Conservation (phyloP, 2,113 vertebrate genomes). For the Trematocara stigmaticum region DNA sequence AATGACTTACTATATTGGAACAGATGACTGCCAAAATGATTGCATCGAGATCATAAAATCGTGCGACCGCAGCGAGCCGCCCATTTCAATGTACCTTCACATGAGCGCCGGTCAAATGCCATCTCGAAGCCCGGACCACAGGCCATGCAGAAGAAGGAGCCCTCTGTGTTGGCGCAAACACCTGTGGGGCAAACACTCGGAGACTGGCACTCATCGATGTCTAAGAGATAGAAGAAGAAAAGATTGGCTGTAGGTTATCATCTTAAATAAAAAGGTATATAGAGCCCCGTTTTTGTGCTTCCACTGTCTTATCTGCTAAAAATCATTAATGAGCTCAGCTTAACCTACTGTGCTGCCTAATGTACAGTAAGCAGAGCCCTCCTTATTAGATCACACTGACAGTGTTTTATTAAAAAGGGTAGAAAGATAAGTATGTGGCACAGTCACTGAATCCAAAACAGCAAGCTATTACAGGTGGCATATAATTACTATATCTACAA, state of each 20-base stretch:
- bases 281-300: background rate
- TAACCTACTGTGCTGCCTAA: background rate
- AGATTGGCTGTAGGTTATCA: conserved; percentile 1
- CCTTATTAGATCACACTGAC: conserved; percentile 64
- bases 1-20: conserved; percentile 6
- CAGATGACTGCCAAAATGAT: background rate
- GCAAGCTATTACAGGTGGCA: conserved; percentile 68
- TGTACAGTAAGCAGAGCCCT: conserved; percentile 37
- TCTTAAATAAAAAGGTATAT: background rate
- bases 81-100: conserved; percentile 72
- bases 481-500: conserved; percentile 68
- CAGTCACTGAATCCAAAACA: conserved; percentile 53
- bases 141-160: conserved; percentile 77
- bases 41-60: background rate
- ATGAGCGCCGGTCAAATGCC: conserved; percentile 57
- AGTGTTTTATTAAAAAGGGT: conserved; percentile 73
- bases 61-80: background rate
- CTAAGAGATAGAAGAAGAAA: conserved; percentile 30
- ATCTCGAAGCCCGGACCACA: conserved; percentile 70
- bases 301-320: conserved; percentile 20
- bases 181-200: conserved; percentile 68
- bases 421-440: conserved; percentile 66
- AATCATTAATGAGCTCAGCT: conserved; percentile 11
- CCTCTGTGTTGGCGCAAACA: conserved; percentile 76
- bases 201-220: conserved; percentile 61